Conservation (phyloP, 2,113 vertebrate species). For the Reinhardtius hippoglossoides region DNA sequence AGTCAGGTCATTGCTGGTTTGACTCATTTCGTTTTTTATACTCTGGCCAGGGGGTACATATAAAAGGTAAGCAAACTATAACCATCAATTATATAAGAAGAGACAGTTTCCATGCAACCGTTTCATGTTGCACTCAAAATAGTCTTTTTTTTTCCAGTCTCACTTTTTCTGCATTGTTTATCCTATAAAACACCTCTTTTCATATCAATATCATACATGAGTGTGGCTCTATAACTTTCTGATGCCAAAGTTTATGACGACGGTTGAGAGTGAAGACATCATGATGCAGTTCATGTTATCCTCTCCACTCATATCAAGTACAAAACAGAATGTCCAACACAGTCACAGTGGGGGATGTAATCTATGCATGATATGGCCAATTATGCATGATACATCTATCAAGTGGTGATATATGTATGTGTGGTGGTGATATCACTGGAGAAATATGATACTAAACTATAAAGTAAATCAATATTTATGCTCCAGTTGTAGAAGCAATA, state of each 20-base stretch:
- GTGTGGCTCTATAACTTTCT: background rate
- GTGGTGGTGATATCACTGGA: background rate
- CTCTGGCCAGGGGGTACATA: background rate
- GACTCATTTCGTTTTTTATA: background rate
- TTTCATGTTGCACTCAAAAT: background rate
- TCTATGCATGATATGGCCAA: background rate
- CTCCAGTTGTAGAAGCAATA: background rate
- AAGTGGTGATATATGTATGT: background rate
- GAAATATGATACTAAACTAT: background rate
- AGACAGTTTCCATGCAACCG: constrained; percentile 19
- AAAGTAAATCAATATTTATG: background rate
- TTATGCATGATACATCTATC: background rate
- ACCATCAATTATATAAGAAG: background rate
- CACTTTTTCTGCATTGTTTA: too few species aligned
- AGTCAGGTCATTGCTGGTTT: constrained; percentile 7
- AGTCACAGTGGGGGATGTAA: background rate
- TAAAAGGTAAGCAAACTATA: background rate
- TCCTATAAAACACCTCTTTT: too few species aligned
- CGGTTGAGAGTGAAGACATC: background rate
- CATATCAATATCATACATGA: too few species aligned
- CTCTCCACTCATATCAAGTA: background rate
- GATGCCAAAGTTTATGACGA: background rate
- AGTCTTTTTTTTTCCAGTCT: too few species aligned
- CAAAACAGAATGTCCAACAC: background rate
- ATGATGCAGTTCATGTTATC: background rate